A percentile compares a stretch with the other conserved stretches of the same genome.
Evolutionary conservation across 1,140 invertebrate species (phyloP).

Genomic region (Micrasema minimum): DNA sequence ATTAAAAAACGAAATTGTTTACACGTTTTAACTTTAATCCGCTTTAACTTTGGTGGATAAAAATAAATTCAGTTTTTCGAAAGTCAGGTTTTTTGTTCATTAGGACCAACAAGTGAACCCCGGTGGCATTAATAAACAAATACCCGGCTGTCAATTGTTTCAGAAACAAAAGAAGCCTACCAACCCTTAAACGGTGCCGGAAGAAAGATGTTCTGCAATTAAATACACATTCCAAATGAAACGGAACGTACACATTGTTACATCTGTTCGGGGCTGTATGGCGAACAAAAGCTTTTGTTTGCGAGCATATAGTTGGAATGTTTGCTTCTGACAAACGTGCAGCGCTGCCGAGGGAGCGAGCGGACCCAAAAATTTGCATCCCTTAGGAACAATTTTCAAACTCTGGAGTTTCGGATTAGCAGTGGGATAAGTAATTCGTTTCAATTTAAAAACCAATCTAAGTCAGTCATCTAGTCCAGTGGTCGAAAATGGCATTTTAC

Average conservation of each 20-base stretch:
- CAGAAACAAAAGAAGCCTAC: background rate
- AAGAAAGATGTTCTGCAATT: constrained; percentile 51
- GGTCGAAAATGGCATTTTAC: no score
- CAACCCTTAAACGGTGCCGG: constrained; percentile 16
- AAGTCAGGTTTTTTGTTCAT: background rate
- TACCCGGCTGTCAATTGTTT: background rate
- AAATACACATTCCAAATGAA: constrained; percentile 49
- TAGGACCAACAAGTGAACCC: background rate
- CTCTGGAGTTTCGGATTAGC: constrained; percentile 3
- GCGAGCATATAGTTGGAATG: constrained; percentile 45
- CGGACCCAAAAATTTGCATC: constrained; percentile 1
- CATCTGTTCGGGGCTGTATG: constrained; percentile 42
- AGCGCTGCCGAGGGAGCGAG: background rate
- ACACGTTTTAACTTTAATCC: background rate
- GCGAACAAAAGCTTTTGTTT: constrained; percentile 51
- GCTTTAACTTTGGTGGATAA: background rate
- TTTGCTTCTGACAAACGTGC: constrained; percentile 44
- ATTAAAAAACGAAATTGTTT: background rate
- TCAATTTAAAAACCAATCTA: no score
- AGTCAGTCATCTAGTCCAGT: no score
- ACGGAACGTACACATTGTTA: constrained; percentile 43
- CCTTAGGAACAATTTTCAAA: constrained; percentile 1
- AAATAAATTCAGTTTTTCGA: background rate
- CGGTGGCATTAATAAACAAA: background rate
- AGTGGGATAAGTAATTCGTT: no score